phyloP scores from a whole-genome alignment of 2,113 vertebrate species.

The Parotia lawesii region DNA sequence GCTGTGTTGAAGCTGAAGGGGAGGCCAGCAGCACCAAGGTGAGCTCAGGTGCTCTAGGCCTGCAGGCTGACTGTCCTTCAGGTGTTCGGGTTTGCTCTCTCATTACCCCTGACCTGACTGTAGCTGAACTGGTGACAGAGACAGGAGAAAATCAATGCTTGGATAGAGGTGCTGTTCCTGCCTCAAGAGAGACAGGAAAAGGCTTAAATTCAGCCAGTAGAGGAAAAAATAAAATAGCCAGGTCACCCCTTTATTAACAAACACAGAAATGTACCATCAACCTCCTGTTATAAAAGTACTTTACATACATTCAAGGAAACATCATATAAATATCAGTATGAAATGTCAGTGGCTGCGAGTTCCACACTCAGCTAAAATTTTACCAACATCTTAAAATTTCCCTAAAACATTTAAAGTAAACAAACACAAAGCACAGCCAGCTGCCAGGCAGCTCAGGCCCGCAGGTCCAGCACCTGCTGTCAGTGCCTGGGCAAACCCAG shows the following conservation, averaged over 20 bases:
- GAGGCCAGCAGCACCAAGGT: background rate
- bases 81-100: background rate
- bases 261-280: constrained; percentile 39
- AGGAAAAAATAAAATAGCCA: constrained; percentile 32
- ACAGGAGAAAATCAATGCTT: background rate
- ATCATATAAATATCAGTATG: constrained; percentile 37
- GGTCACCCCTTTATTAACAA: constrained; percentile 42
- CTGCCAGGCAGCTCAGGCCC: background rate
- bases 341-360: constrained; percentile 39
- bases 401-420: constrained; percentile 6
- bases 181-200: background rate
- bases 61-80: background rate
- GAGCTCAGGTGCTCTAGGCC: background rate
- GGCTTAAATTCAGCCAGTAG: constrained; percentile 14
- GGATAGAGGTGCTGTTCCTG: background rate
- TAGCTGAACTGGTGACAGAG: background rate
- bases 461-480: background rate
- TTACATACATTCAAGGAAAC: constrained; percentile 53
- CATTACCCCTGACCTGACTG: background rate
- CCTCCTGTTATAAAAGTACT: constrained; percentile 43
- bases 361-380: background rate
- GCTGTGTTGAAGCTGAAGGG: background rate
- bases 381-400: background rate
- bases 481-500: background rate
- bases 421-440: background rate